A percentile compares a stretch with the other conserved stretches of the same genome.
These are phyloP conservation scores for Drosophila histrio DNA, from an alignment of 2,888 invertebrate species.

Conservation along the genomic window DNA sequence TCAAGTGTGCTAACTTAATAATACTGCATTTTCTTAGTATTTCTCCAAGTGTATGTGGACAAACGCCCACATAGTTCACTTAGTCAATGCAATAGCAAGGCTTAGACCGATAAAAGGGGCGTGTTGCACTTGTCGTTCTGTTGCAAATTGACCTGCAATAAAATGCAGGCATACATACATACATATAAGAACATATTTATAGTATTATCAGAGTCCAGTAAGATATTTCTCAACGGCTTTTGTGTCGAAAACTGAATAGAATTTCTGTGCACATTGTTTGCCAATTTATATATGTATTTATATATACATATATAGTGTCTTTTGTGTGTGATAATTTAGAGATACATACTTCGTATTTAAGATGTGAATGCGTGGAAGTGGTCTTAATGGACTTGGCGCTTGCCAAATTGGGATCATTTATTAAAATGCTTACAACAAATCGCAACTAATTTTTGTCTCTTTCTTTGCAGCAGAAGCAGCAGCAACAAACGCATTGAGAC, in stretches of 20 bases:
- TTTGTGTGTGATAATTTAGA: conserved; percentile 7
- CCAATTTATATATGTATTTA: conserved; percentile 30
- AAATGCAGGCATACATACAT: not conserved
- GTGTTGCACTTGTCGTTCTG: conserved; percentile 12
- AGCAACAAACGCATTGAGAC: conserved; percentile 7
- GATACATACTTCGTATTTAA: not conserved
- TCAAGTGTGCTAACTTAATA: not conserved
- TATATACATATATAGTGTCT: conserved; percentile 24
- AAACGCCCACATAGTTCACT: conserved; percentile 25
- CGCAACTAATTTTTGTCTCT: conserved; percentile 28
- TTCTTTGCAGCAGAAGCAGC: conserved; percentile 36
- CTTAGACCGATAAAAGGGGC: conserved; percentile 2
- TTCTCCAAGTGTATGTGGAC: not conserved
- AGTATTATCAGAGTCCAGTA: not conserved
- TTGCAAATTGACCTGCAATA: conserved; percentile 18
- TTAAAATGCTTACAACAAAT: conserved; percentile 20
- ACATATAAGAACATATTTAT: not conserved
- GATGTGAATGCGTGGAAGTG: not conserved
- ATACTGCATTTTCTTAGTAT: not conserved
- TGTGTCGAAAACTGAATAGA: conserved; percentile 11
- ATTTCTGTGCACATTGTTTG: conserved; percentile 37
- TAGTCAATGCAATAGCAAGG: not conserved
- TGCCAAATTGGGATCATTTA: conserved; percentile 47
- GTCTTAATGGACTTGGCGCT: conserved; percentile 12
- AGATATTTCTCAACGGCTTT: conserved; percentile 21